Conservation (phyloP, 2,888 invertebrate genomes). For the Linnaemya tessellans region DNA sequence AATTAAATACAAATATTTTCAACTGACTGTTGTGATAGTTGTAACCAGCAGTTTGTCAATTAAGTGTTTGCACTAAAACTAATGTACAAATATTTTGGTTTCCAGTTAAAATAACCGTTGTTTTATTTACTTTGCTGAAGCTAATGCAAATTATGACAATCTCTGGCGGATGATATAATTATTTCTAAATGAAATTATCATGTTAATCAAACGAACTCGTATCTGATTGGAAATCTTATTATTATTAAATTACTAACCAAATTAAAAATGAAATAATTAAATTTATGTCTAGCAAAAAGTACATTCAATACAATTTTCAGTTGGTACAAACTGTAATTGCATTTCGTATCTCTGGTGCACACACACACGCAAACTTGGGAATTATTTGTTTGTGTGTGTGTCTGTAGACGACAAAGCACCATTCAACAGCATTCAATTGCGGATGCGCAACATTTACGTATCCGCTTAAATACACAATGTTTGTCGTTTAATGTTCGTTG, state of each 20-base stretch:
- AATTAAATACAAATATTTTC: too few species aligned
- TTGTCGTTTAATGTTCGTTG: conserved; percentile 26
- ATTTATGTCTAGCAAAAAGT: conserved; percentile 2
- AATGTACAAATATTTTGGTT: too few species aligned
- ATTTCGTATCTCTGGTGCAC: conserved; percentile 9
- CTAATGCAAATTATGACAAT: too few species aligned
- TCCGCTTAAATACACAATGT: conserved; percentile 64
- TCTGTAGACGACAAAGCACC: conserved; percentile 1
- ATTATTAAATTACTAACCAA: not conserved
- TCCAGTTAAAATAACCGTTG: too few species aligned
- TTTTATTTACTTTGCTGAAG: too few species aligned
- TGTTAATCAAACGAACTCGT: not conserved
- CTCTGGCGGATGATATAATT: too few species aligned
- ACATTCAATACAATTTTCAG: not conserved
- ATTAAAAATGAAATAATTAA: not conserved
- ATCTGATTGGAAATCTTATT: not conserved
- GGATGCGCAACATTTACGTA: conserved; percentile 72
- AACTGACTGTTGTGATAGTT: too few species aligned
- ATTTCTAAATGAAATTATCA: too few species aligned
- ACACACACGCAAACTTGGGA: not conserved
- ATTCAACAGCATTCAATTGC: conserved; percentile 51
- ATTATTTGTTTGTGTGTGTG: not conserved
- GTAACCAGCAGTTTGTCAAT: too few species aligned
- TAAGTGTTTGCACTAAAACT: too few species aligned
- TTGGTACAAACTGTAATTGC: not conserved